Percentiles rank a stretch among this genome's conserved stretches.
phyloP scores from a whole-genome alignment of 2,113 vertebrate species.

The Istiophorus platypterus region DNA sequence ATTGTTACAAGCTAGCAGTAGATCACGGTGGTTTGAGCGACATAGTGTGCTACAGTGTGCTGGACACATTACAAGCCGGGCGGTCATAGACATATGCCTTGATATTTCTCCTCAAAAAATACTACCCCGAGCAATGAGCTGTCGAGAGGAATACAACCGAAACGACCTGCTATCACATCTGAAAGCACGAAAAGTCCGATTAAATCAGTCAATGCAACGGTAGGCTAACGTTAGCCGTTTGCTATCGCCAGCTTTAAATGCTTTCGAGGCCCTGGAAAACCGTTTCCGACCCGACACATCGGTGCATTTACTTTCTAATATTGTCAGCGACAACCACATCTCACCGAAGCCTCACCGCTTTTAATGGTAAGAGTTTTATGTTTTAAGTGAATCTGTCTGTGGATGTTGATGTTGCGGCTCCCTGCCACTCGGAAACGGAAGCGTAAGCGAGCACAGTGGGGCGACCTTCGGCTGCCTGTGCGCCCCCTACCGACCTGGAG shows the following conservation, averaged over 20 bases:
- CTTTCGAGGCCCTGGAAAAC: not conserved
- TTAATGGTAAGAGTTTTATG: not conserved
- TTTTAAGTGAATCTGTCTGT: slow-evolving; percentile 43
- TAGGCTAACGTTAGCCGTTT: slow-evolving; percentile 56
- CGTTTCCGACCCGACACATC: not conserved
- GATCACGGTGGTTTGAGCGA: not conserved
- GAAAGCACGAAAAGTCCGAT: not conserved
- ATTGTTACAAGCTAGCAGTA: not conserved
- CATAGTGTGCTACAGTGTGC: not conserved
- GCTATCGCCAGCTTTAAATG: slow-evolving; percentile 43
- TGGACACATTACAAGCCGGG: not conserved
- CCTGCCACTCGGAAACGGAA: slow-evolving; percentile 76
- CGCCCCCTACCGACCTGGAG: slow-evolving; percentile 60
- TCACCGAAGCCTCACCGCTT: slow-evolving; percentile 56
- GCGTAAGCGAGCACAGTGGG: not conserved
- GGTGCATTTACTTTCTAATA: not conserved
- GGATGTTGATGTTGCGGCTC: slow-evolving; percentile 78
- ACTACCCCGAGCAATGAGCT: fast-evolving
- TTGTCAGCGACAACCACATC: not conserved
- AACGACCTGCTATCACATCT: not conserved
- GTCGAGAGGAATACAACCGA: not conserved
- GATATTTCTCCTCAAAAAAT: not conserved
- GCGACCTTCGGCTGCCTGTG: fast-evolving
- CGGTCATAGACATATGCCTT: not conserved
- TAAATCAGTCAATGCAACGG: slow-evolving; percentile 6